A percentile compares a stretch with the other conserved stretches of the same genome.
Conservation (phyloP, 2,888 invertebrate species). For the Lampropteryx suffumata region DNA sequence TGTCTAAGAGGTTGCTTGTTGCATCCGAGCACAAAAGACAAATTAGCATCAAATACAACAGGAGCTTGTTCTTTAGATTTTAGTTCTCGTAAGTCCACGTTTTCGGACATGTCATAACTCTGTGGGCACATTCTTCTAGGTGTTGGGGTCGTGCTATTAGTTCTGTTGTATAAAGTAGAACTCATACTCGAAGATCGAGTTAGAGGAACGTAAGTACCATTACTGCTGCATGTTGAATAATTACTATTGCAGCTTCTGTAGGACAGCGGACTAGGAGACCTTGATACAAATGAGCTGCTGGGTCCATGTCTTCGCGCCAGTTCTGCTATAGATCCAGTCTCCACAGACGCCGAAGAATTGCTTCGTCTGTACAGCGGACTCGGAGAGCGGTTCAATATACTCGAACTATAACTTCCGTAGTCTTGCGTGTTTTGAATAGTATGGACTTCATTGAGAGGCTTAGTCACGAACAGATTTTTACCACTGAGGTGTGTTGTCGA, state of each 20-base stretch:
- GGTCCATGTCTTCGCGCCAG: constrained; percentile 71
- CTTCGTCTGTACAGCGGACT: constrained; percentile 71
- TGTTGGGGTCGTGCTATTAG: constrained; percentile 73
- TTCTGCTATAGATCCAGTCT: constrained; percentile 77
- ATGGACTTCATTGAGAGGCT: constrained; percentile 72
- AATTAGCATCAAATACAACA: constrained; percentile 91
- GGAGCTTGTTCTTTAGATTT: constrained; percentile 88
- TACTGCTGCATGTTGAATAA: constrained; percentile 77
- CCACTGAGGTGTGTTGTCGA: constrained; percentile 58
- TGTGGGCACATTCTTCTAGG: constrained; percentile 89
- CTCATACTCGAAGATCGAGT: constrained; percentile 72
- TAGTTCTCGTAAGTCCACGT: constrained; percentile 82
- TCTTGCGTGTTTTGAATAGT: constrained; percentile 57
- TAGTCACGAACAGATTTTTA: constrained; percentile 68
- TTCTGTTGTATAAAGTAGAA: constrained; percentile 65
- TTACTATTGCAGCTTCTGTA: constrained; percentile 72
- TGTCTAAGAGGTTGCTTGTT: constrained; percentile 87
- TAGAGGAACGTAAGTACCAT: constrained; percentile 67
- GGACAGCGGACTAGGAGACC: constrained; percentile 83
- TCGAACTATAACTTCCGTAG: constrained; percentile 48
- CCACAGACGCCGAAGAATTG: constrained; percentile 65
- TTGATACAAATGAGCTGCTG: constrained; percentile 59
- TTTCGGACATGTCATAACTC: constrained; percentile 69
- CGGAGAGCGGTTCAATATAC: constrained; percentile 57
- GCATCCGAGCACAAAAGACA: constrained; percentile 90